Percentiles rank a stretch among this genome's conserved stretches.
These are phyloP conservation scores for Garrulus glandarius DNA, from an alignment of 2,797 vertebrate genomes.

Conservation along the genomic window DNA sequence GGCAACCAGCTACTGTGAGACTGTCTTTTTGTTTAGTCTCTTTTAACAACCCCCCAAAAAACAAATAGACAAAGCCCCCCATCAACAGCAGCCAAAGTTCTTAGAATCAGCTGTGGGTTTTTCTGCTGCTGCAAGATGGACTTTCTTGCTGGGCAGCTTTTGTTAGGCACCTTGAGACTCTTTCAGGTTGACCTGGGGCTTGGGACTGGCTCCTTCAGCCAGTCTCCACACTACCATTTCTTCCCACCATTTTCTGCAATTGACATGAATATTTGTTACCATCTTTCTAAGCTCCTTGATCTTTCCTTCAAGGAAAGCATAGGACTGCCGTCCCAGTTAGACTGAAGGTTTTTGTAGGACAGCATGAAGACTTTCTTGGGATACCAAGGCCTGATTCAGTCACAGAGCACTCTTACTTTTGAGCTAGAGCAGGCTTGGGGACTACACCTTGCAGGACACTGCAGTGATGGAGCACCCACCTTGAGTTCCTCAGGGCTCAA, in stretches of 20 bases:
- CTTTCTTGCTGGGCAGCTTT: not conserved
- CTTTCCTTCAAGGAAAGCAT: not conserved
- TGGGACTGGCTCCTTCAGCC: not conserved
- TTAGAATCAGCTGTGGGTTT: not conserved
- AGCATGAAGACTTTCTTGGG: not conserved
- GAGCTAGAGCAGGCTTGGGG: not conserved
- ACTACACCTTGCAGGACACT: not conserved
- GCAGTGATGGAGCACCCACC: not conserved
- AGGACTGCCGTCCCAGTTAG: not conserved
- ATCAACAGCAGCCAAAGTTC: not conserved
- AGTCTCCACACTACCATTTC: not conserved
- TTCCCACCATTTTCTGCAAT: not conserved
- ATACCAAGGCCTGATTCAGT: not conserved
- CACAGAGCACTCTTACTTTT: not conserved
- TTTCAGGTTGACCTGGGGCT: not conserved
- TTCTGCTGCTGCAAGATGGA: not conserved
- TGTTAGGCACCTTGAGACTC: not conserved
- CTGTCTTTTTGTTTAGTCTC: not conserved
- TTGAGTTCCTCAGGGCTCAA: not conserved
- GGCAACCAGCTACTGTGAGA: not conserved
- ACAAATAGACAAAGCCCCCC: not conserved
- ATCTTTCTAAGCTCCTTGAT: not conserved
- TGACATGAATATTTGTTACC: not conserved
- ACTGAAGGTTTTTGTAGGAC: not conserved
- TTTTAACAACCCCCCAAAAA: fast-evolving